These are phyloP conservation scores for Cremastinae sp. DNA, from an alignment of 2,888 invertebrate species.

Conservation along the genomic window DNA sequence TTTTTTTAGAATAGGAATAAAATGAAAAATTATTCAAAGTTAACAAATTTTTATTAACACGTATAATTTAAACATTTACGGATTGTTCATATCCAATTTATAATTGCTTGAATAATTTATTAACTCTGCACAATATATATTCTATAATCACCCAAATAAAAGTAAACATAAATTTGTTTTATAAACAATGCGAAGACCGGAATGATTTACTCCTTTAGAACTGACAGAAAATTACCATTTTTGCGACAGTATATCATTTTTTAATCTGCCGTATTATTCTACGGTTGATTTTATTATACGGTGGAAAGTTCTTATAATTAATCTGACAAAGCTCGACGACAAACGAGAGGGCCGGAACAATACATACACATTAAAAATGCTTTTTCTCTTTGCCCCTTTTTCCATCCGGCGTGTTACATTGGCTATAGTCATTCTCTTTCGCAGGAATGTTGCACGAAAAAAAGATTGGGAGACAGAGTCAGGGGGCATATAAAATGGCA, in stretches of 20 bases:
- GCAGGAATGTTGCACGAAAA: constrained; percentile 4
- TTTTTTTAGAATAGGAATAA: too few relatives aligned
- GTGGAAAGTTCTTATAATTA: constrained; percentile 64
- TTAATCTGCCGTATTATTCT: not conserved
- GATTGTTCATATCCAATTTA: too few relatives aligned
- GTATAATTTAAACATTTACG: too few relatives aligned
- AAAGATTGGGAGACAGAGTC: constrained; percentile 5
- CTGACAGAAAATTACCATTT: not conserved
- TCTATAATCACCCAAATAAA: too few relatives aligned
- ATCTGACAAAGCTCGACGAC: constrained; percentile 70
- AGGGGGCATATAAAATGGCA: constrained; percentile 23
- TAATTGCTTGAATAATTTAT: too few relatives aligned
- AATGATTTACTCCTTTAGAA: too few relatives aligned
- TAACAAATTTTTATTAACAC: too few relatives aligned
- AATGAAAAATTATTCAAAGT: too few relatives aligned
- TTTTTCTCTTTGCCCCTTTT: not conserved
- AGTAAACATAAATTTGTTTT: too few relatives aligned
- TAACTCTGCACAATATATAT: too few relatives aligned
- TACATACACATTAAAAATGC: constrained; percentile 20
- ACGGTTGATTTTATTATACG: not conserved
- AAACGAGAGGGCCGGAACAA: constrained; percentile 66
- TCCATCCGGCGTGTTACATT: not conserved
- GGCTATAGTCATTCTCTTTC: not conserved
- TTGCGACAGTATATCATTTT: not conserved
- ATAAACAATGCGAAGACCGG: too few relatives aligned